Percentiles rank a stretch among this genome's conserved stretches.
These are phyloP conservation scores for Ceratosolen solmsi DNA, from an alignment of 1,140 invertebrate species.

Conservation along the genomic window DNA sequence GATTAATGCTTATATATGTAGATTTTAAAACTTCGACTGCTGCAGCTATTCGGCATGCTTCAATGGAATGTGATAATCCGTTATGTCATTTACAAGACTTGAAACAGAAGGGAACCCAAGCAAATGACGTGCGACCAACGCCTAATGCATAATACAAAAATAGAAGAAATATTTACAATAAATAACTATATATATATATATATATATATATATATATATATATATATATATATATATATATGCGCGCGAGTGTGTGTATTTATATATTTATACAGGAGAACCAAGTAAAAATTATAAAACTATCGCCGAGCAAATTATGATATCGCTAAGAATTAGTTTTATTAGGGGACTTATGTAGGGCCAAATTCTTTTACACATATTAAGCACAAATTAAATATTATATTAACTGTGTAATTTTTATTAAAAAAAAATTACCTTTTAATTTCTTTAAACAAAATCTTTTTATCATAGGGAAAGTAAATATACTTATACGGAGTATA, in stretches of 20 bases:
- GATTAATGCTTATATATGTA: neutral
- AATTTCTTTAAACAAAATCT: neutral
- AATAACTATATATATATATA: no score
- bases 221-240: no score
- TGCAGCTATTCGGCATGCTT: neutral
- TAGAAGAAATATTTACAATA: no score
- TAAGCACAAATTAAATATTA: no score
- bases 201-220: no score
- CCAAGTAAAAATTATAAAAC: no score
- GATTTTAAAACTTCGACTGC: neutral
- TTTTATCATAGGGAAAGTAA: neutral
- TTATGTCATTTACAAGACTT: slow-evolving; percentile 47
- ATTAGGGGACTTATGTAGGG: no score
- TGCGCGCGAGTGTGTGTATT: no score
- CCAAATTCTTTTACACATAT: no score
- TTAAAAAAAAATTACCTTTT: neutral
- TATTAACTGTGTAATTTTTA: no score
- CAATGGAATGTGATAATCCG: slow-evolving; percentile 51
- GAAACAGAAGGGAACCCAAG: neutral
- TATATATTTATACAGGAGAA: no score
- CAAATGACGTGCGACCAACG: neutral
- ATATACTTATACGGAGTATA: neutral
- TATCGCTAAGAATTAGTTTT: neutral
- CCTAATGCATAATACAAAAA: slow-evolving; percentile 22
- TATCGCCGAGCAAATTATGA: neutral